Evolutionary conservation across 1,140 invertebrate genomes (phyloP).

Genomic region (Aphis gossypii): DNA sequence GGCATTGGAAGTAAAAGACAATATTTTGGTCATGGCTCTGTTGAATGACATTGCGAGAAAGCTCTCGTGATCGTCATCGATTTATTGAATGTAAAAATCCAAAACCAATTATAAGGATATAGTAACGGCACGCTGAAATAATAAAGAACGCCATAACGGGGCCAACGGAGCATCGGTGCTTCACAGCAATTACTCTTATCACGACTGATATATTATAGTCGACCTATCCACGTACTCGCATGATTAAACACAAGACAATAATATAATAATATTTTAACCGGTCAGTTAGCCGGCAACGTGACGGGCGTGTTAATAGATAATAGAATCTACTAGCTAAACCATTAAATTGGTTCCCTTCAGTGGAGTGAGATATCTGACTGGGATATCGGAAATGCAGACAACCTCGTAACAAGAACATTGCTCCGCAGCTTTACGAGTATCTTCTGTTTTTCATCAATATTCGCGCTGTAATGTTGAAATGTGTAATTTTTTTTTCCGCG

Average conservation of each 20-base stretch:
- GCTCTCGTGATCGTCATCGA: fast-evolving
- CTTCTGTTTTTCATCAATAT: too few species aligned
- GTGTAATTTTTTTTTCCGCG: neutral
- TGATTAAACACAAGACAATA: neutral
- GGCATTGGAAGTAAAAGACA: neutral
- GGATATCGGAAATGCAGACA: neutral
- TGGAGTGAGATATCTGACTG: neutral
- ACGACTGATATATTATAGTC: neutral
- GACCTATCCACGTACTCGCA: neutral
- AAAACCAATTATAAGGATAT: neutral
- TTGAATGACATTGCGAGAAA: neutral
- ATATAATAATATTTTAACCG: constrained; percentile 5
- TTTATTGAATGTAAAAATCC: neutral
- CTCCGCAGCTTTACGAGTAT: too few species aligned
- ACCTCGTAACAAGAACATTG: too few species aligned
- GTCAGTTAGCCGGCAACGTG: neutral
- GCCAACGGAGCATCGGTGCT: too few species aligned
- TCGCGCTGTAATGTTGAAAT: too few species aligned
- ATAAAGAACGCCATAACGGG: neutral
- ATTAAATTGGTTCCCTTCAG: neutral
- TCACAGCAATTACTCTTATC: neutral
- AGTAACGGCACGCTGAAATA: neutral
- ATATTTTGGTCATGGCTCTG: neutral
- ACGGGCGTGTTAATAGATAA: neutral
- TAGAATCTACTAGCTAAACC: neutral